phyloP scores from a whole-genome alignment of 2,113 vertebrate species.

The Micronisus gabar region DNA sequence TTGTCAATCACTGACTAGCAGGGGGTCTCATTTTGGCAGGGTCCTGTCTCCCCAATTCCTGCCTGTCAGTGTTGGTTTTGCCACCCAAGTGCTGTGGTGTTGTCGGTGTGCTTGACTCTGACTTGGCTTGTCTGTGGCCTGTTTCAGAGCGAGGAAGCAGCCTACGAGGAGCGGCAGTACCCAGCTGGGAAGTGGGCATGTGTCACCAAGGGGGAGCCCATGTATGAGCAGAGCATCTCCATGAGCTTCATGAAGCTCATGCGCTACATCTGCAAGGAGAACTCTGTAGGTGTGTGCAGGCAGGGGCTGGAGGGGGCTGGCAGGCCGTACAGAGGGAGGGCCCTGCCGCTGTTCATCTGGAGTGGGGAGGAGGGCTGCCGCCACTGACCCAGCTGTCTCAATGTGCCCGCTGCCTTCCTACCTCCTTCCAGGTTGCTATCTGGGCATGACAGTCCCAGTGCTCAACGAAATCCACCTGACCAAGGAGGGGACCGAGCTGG shows the following conservation, averaged over 20 bases:
- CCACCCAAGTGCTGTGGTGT: background rate
- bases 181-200: slow-evolving; percentile 83
- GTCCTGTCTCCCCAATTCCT: background rate
- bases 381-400: background rate
- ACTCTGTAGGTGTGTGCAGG: slow-evolving; percentile 78
- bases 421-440: slow-evolving; percentile 68
- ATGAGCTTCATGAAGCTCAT: slow-evolving; percentile 88
- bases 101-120: background rate
- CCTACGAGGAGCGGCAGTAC: slow-evolving; percentile 80
- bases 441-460: slow-evolving; percentile 85
- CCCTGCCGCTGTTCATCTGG: background rate
- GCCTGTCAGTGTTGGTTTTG: background rate
- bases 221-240: slow-evolving; percentile 89
- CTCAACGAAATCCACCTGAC: slow-evolving; percentile 76
- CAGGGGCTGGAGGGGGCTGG: background rate
- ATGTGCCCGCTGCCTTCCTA: background rate
- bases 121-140: slow-evolving; percentile 44
- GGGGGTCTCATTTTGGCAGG: background rate
- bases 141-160: slow-evolving; percentile 74
- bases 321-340: background rate
- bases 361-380: background rate
- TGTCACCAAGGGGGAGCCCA: slow-evolving; percentile 70
- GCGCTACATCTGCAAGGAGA: slow-evolving; percentile 89
- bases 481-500: slow-evolving; percentile 65
- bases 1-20: background rate